Evolutionary conservation across 1,140 invertebrate species (phyloP).

Genomic region (Acyrthosiphon pisum): DNA sequence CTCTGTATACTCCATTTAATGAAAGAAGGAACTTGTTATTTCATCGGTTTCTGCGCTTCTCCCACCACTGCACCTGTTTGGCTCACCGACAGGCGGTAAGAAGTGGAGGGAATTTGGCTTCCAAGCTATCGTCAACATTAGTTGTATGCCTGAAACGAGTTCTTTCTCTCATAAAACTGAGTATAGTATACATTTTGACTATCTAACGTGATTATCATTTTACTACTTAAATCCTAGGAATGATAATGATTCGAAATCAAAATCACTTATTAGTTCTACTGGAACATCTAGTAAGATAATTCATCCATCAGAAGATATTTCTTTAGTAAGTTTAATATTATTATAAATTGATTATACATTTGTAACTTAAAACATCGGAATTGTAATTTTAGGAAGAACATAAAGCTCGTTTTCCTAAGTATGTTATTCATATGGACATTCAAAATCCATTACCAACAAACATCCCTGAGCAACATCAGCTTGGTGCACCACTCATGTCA

Average conservation of each 20-base stretch:
- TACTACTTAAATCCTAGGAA: neutral
- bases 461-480: conserved; percentile 63
- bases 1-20: too few relatives aligned
- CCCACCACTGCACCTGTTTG: too few relatives aligned
- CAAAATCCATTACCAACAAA: conserved; percentile 60
- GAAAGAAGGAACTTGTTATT: too few relatives aligned
- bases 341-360: neutral
- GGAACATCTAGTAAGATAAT: conserved; percentile 89
- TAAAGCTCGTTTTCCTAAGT: conserved; percentile 77
- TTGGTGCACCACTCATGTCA: conserved; percentile 61
- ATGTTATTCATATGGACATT: conserved; percentile 67
- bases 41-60: too few relatives aligned
- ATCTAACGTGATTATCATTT: neutral
- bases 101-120: too few relatives aligned
- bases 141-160: too few relatives aligned
- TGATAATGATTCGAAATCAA: conserved; percentile 54
- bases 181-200: neutral
- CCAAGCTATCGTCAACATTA: too few relatives aligned
- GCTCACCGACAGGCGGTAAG: too few relatives aligned
- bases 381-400: conserved; percentile 78
- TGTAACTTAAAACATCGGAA: conserved; percentile 16
- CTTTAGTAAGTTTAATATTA: conserved; percentile 69
- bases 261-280: conserved; percentile 74
- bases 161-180: too few relatives aligned
- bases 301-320: conserved; percentile 93